Conservation (phyloP, 2,888 invertebrate genomes). For the Elmis aenea region DNA sequence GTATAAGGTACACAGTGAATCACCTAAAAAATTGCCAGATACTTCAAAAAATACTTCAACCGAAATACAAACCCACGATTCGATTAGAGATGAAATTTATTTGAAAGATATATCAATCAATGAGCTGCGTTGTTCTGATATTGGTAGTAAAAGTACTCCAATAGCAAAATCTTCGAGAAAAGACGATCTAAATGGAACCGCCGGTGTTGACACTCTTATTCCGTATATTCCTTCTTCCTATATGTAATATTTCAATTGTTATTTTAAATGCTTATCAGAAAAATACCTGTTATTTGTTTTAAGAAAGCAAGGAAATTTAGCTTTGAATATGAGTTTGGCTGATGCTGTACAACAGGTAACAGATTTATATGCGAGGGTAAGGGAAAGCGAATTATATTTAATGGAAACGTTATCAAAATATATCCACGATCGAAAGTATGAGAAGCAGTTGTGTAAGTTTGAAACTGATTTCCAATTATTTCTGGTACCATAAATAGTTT, state of each 20-base stretch:
- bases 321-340: conserved; percentile 1
- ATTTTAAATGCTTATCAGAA: no score
- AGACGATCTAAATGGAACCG: background rate
- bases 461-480: background rate
- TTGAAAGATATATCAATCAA: background rate
- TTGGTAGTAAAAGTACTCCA: background rate
- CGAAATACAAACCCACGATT: background rate
- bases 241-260: background rate
- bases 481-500: conserved; percentile 7
- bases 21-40: background rate
- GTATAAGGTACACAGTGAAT: background rate
- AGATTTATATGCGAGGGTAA: conserved; percentile 24
- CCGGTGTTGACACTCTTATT: background rate
- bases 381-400: conserved; percentile 31
- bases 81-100: background rate
- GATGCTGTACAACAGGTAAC: conserved; percentile 19
- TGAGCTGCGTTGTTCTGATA: background rate
- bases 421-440: conserved; percentile 28
- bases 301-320: background rate
- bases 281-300: no score
- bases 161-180: background rate
- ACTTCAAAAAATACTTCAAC: background rate
- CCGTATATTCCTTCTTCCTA: background rate
- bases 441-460: conserved; percentile 33
- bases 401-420: conserved; percentile 30